phyloP scores from a whole-genome alignment of 64 coral and sea anemone species.

The Porites lutea region DNA sequence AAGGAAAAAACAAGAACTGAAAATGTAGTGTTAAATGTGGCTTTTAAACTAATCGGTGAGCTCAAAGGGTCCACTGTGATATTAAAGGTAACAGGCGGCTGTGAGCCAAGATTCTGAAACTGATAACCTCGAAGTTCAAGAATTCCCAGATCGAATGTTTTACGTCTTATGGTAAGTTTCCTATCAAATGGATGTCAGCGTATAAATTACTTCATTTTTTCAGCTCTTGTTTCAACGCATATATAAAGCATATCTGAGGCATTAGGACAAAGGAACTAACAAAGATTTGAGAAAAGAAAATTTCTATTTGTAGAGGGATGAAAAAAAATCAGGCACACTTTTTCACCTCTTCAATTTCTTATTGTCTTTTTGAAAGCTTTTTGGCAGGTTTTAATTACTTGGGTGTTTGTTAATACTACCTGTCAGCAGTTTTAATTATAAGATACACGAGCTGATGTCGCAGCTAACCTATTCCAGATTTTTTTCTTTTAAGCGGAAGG shows the following conservation, averaged over 20 bases:
- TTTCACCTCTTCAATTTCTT: not conserved
- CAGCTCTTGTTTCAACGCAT: not conserved
- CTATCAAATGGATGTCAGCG: not conserved
- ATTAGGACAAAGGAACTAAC: not conserved
- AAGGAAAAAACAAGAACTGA: not conserved
- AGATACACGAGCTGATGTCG: not conserved
- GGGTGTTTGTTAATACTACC: slow-evolving; percentile 61
- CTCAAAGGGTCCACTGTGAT: not conserved
- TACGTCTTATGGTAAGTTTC: not conserved
- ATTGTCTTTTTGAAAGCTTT: slow-evolving; percentile 26
- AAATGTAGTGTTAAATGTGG: not conserved
- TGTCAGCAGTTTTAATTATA: slow-evolving; percentile 49
- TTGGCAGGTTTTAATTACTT: slow-evolving; percentile 67
- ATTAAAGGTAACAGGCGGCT: not conserved
- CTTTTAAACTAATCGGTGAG: not conserved
- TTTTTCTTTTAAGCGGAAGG: slow-evolving; percentile 1
- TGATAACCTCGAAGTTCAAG: slow-evolving; percentile 50
- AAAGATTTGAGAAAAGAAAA: not conserved
- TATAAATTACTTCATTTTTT: not conserved
- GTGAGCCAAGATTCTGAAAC: slow-evolving; percentile 4
- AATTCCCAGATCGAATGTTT: slow-evolving; percentile 11
- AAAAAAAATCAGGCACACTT: not conserved
- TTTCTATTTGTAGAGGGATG: not conserved
- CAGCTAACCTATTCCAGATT: slow-evolving; percentile 3
- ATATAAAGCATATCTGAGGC: not conserved